phyloP scores from a whole-genome alignment of 2,888 invertebrate genomes.

The Cerastoderma edule region DNA sequence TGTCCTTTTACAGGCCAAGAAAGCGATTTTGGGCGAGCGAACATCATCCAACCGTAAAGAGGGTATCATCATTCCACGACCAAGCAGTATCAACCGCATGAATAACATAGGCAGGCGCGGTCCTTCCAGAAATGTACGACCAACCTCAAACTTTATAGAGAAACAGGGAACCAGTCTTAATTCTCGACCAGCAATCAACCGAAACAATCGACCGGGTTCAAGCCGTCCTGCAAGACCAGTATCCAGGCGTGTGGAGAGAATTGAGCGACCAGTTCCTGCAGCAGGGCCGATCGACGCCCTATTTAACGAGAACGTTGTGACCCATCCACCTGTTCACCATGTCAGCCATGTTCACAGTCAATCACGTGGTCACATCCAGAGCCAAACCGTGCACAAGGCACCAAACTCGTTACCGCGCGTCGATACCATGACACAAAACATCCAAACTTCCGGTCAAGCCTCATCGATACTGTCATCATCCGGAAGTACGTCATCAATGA shows the following conservation, averaged over 20 bases:
- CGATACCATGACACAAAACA: background rate
- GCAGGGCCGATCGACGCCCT: conserved; percentile 24
- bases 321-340: conserved; percentile 2
- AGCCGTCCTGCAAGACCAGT: too few relatives aligned
- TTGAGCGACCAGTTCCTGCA: conserved; percentile 19
- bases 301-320: conserved; percentile 14
- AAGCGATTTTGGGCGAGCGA: conserved; percentile 6
- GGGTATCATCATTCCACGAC: too few relatives aligned
- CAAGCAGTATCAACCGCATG: too few relatives aligned
- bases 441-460: conserved; percentile 8
- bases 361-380: conserved; percentile 18
- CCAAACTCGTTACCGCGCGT: conserved; percentile 2
- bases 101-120: too few relatives aligned
- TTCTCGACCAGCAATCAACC: too few relatives aligned
- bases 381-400: background rate
- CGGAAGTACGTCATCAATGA: background rate
- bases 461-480: background rate
- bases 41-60: too few relatives aligned
- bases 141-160: too few relatives aligned
- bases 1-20: conserved; percentile 32
- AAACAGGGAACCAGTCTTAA: too few relatives aligned
- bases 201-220: too few relatives aligned
- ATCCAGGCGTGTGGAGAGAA: conserved; percentile 12
- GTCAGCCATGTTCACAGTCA: conserved; percentile 16
- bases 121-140: too few relatives aligned